phyloP scores from a whole-genome alignment of 2,797 vertebrate species.

The Cyprinella venusta region DNA sequence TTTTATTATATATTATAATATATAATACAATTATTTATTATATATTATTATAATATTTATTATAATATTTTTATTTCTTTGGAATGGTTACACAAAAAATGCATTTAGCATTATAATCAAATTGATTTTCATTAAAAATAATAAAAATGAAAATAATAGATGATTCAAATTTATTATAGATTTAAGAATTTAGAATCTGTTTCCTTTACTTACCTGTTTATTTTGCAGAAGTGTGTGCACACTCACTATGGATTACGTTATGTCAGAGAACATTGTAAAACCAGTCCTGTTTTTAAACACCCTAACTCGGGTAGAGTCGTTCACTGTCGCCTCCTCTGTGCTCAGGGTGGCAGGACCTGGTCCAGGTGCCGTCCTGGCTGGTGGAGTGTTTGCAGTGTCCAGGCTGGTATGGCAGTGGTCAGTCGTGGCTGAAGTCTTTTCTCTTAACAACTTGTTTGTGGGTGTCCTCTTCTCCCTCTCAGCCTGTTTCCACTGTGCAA shows the following conservation, averaged over 20 bases:
- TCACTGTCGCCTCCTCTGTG: slow-evolving; percentile 62
- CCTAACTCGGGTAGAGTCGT: not conserved
- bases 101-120: not conserved
- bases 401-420: slow-evolving; percentile 98
- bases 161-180: not conserved
- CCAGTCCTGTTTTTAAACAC: not conserved
- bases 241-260: too few species aligned
- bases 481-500: slow-evolving; percentile 83
- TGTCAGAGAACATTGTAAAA: not conserved
- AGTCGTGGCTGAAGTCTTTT: slow-evolving; percentile 93
- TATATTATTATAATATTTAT: too few species aligned
- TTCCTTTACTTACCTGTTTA: not conserved
- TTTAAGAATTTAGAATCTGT: not conserved
- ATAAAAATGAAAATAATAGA: not conserved
- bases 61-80: not conserved
- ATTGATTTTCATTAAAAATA: not conserved
- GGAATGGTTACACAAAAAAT: not conserved
- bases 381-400: slow-evolving; percentile 91
- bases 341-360: slow-evolving; percentile 88
- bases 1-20: too few species aligned
- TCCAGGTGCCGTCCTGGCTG: slow-evolving; percentile 90
- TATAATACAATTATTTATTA: too few species aligned
- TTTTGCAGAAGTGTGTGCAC: not conserved
- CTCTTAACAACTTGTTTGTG: slow-evolving; percentile 97
- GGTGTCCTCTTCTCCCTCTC: slow-evolving; percentile 89